Percentiles rank a stretch among this genome's conserved stretches.
Conservation (phyloP, 2,888 invertebrate species). For the Conchocele bisecta region DNA sequence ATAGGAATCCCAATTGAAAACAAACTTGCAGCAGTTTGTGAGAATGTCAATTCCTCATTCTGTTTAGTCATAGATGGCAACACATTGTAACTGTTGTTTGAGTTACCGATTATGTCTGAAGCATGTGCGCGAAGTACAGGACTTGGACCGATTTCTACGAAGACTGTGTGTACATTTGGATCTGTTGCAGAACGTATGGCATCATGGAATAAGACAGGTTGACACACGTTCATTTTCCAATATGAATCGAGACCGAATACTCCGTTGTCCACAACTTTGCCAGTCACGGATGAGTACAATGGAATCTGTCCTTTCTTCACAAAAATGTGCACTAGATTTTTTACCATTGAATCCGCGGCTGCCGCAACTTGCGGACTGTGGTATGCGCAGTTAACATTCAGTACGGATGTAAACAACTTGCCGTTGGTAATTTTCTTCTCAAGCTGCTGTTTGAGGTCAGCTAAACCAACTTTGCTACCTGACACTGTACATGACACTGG, state of each 20-base stretch:
- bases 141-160: conserved; percentile 72
- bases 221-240: conserved; percentile 67
- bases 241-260: conserved; percentile 53
- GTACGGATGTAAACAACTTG: conserved; percentile 36
- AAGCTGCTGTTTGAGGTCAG: conserved; percentile 20
- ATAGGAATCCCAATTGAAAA: conserved; percentile 31
- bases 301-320: neutral
- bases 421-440: conserved; percentile 11
- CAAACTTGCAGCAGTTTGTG: neutral
- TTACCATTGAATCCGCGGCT: neutral
- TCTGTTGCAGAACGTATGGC: conserved; percentile 46
- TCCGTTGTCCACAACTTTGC: conserved; percentile 12
- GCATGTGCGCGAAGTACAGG: conserved; percentile 55
- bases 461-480: conserved; percentile 47
- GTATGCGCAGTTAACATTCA: conserved; percentile 68
- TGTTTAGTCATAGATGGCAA: conserved; percentile 35
- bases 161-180: conserved; percentile 46
- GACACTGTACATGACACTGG: conserved; percentile 37
- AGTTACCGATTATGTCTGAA: conserved; percentile 13
- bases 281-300: conserved; percentile 64
- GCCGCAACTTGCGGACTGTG: conserved; percentile 65
- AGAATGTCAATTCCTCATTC: conserved; percentile 6
- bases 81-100: neutral
- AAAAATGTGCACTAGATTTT: neutral
- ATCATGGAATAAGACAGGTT: conserved; percentile 65